These are phyloP conservation scores for Vanessa tameamea DNA, from an alignment of 1,140 invertebrate genomes.

Conservation along the genomic window DNA sequence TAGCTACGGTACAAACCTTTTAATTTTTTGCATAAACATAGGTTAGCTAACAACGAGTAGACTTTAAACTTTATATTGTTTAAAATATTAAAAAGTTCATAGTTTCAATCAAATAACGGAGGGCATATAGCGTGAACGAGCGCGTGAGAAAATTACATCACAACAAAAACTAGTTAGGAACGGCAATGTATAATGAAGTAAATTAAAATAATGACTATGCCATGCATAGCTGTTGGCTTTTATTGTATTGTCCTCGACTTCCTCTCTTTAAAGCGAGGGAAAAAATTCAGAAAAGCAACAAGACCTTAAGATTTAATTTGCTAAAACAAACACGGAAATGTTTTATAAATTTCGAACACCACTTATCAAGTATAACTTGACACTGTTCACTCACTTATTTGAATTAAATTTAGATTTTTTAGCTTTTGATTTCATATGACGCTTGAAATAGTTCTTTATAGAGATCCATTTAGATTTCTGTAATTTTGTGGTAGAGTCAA, in stretches of 20 bases:
- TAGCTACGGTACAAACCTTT: too few relatives aligned
- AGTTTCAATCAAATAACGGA: not conserved
- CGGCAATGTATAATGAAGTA: not conserved
- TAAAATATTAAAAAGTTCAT: too few relatives aligned
- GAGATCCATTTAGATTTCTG: constrained; percentile 52
- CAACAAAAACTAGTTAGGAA: not conserved
- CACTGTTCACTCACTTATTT: constrained; percentile 17
- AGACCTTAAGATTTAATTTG: not conserved
- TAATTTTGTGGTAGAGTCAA: constrained; percentile 47
- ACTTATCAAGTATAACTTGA: constrained; percentile 11
- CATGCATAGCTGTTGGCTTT: not conserved
- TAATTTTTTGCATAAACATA: not conserved
- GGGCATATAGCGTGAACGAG: constrained; percentile 1
- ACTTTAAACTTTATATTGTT: too few relatives aligned
- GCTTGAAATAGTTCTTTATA: constrained; percentile 51
- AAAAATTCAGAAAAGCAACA: not conserved
- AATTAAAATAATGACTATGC: not conserved
- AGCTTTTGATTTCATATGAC: constrained; percentile 39
- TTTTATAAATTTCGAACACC: not conserved
- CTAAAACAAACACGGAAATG: not conserved
- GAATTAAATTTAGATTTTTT: constrained; percentile 9
- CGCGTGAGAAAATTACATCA: constrained; percentile 22
- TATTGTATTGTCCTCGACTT: not conserved
- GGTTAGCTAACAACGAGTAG: not conserved
- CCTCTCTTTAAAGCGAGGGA: not conserved